These are phyloP conservation scores for Erebia epiphron DNA, from an alignment of 2,888 invertebrate genomes.

Conservation along the genomic window DNA sequence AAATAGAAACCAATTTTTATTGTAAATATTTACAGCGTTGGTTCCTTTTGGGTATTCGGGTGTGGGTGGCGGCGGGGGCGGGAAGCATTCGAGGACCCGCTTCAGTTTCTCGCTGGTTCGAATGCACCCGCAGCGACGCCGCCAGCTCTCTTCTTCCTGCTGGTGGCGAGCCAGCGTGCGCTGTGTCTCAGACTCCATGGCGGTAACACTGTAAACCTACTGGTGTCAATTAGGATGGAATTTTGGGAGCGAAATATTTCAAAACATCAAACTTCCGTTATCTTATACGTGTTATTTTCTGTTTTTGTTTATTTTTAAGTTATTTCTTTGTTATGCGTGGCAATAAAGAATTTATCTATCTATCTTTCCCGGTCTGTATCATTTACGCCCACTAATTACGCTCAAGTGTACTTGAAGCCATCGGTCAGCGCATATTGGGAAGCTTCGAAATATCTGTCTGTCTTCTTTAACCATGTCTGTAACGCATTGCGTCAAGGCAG, in stretches of 20 bases:
- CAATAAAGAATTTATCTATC: too few species aligned
- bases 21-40: slow-evolving; percentile 22
- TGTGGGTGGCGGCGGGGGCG: slow-evolving; percentile 60
- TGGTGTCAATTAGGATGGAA: slow-evolving; percentile 11
- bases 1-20: not conserved
- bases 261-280: too few species aligned
- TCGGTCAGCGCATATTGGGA: too few species aligned
- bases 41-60: slow-evolving; percentile 39
- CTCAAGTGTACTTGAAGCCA: too few species aligned
- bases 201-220: slow-evolving; percentile 10
- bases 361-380: too few species aligned
- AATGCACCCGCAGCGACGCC: slow-evolving; percentile 63
- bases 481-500: too few species aligned
- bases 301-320: too few species aligned
- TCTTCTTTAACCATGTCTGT: too few species aligned
- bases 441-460: too few species aligned
- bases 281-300: too few species aligned
- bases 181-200: slow-evolving; percentile 27
- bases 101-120: slow-evolving; percentile 70
- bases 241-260: not conserved
- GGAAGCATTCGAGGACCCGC: slow-evolving; percentile 58
- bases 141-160: slow-evolving; percentile 43
- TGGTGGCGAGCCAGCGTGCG: slow-evolving; percentile 25
- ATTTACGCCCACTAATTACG: too few species aligned
- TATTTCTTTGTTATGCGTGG: too few species aligned